Conservation (phyloP, 2,888 invertebrate species). For the Nymphalis polychloros region DNA sequence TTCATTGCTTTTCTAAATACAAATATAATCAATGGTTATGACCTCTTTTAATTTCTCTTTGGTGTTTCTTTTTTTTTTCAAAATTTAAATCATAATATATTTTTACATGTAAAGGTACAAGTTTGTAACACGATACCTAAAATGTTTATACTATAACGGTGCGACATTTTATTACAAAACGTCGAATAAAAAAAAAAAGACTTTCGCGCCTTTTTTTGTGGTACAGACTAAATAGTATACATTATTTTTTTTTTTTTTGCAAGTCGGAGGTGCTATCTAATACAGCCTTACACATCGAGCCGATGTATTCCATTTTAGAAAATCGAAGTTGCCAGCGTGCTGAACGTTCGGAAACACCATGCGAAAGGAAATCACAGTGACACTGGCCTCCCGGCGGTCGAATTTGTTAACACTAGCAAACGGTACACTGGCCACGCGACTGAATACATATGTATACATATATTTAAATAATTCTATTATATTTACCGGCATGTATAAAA, state of each 20-base stretch:
- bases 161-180: too few relatives aligned
- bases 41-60: constrained; percentile 7
- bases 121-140: neutral
- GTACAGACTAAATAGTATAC: constrained; percentile 4
- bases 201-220: constrained; percentile 5
- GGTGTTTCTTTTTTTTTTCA: constrained; percentile 1
- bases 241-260: constrained; percentile 2
- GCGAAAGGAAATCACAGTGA: constrained; percentile 50
- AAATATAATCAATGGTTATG: constrained; percentile 3
- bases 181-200: too few relatives aligned
- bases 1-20: constrained; percentile 1
- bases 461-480: neutral
- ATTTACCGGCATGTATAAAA: constrained; percentile 8
- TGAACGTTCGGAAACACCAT: constrained; percentile 61
- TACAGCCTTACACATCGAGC: constrained; percentile 7
- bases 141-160: too few relatives aligned
- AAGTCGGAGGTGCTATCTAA: neutral
- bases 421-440: constrained; percentile 21
- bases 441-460: neutral
- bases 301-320: neutral
- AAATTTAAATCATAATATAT: constrained; percentile 2
- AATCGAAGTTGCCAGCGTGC: constrained; percentile 20
- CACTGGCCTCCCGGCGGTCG: constrained; percentile 36
- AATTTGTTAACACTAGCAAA: constrained; percentile 6
- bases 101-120: neutral